Conservation (phyloP, 2,113 vertebrate genomes). For the Tragelaphus scriptus region DNA sequence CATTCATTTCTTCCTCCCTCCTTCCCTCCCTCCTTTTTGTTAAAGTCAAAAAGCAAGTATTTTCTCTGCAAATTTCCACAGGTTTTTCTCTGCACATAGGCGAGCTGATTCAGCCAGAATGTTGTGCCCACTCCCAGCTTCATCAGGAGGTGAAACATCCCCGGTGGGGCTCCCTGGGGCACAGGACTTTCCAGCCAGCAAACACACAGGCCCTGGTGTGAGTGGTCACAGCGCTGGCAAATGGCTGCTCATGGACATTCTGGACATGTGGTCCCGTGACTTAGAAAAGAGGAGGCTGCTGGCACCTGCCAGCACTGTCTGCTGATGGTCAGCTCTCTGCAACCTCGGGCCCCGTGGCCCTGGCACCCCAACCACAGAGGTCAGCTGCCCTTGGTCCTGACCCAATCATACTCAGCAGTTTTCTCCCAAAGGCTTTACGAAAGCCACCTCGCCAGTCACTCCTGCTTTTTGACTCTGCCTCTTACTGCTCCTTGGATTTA, state of each 20-base stretch:
- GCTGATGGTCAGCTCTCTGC: neutral
- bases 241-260: neutral
- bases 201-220: neutral
- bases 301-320: neutral
- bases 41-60: neutral
- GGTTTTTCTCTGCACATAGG: neutral
- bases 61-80: slow-evolving; percentile 7
- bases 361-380: neutral
- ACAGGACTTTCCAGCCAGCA: neutral
- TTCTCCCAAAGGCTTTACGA: neutral
- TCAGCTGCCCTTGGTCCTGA: neutral
- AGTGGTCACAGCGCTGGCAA: neutral
- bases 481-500: neutral
- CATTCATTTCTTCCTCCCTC: neutral
- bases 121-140: neutral
- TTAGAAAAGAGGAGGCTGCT: neutral
- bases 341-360: neutral
- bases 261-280: neutral
- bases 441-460: neutral
- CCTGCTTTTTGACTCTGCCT: neutral
- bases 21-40: neutral
- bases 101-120: neutral
- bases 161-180: neutral
- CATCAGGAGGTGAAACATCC: neutral
- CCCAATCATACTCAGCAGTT: neutral